Evolutionary conservation across 2,113 vertebrate genomes (phyloP), one percentile per base, ranked within the genome.

Genomic region (Campylorhamphus procurvoides): DNA sequence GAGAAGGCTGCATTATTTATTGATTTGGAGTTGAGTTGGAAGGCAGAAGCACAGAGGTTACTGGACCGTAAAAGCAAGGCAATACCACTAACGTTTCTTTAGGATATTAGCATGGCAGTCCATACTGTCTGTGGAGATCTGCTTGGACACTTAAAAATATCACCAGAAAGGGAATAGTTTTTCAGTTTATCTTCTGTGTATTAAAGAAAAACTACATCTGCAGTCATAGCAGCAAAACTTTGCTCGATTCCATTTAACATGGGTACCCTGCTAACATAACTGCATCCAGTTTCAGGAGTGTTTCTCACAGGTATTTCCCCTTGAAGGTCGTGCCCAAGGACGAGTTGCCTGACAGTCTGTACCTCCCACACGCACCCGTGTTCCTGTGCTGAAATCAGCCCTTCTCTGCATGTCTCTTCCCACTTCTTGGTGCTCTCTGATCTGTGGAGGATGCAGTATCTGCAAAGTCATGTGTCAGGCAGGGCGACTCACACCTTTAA

Each of bases 1-100:
- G 75, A 67, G 62, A 83, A 80, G 29, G 50, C 39, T 94, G 78
- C 33, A 35, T 91, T 95, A 90, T 94, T 89, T 91, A 88, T 91
- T 77, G 81, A n/a, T 68, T 67, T 7, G 2, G 46, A 58, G 53
- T n/a, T 58, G 67, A 69, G 42, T 2, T 7, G 29, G n/a, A 89
- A 90, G 42, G n/a, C 52, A 23, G 72, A 69, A 85, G 20, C 73
- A 59, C 60, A 89, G 82, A 93, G 49, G 44, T 89, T 64, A 72
- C 31, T 52, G 60, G 73, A 89, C 73, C 66, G 92, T 84, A 91
- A 95, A 89, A 66, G 39, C 24, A 16, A 76, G 62, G 39, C 10
- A 18, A 76, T 69, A 33, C 4, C 67, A 69, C 18, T 76, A 76
- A 83, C 53, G 75, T 79, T 94, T 87, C 78, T 85, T 42, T 73